Base-by-base conservation (phyloP, 1,140 invertebrate genomes). In the Drosophila sturtevanti region DNA sequence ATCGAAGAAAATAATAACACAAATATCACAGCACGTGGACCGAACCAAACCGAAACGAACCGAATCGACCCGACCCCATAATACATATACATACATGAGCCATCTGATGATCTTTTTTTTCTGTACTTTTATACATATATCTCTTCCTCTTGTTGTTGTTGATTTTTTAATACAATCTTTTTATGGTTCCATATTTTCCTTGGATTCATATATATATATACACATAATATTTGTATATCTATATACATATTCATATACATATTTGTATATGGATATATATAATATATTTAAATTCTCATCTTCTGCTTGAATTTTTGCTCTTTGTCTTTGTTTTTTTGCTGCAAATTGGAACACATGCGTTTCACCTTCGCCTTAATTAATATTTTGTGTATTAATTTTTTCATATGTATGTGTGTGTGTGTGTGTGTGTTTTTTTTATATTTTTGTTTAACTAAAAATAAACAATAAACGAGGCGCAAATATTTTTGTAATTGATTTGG, bases 291-390 rank as follows among this genome's bases (percentile, higher is more conserved):
- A 48, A 48, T 21, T 21, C 21, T 48, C 41, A 48, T 48, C 9
- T 48, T 11, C 4, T 48, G 27, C 27, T 31, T 6, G 6, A 31
- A 31, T 31, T 31, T 31, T 31, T 31, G 27, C 27, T 31, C 27
- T 31, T 31, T 31, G 27, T 31, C 61, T 48, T 35, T 66, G 56
- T 67, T 74, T 18, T 56, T 44, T 64, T 48, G 16, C 10, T 48
- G 44, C 63, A 81, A 81, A 68, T 72, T 68, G 68, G 79, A 81
- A 79, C 79, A 82, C 72, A 81, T 82, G 75, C 79, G 75, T 71
- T 76, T 89, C 79, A 87, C 82, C 82, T 87, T 87, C 84, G 81
- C 79, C 82, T 89, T 87, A 89, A 82, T 89, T 82, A 72, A 72
- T 63, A 84, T 67, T 81, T 81, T 81, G 41, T 48, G 41, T 48